Evolutionary conservation across 23 tunicate genomes (phyloP).

Genomic region (Trididemnum clinides): DNA sequence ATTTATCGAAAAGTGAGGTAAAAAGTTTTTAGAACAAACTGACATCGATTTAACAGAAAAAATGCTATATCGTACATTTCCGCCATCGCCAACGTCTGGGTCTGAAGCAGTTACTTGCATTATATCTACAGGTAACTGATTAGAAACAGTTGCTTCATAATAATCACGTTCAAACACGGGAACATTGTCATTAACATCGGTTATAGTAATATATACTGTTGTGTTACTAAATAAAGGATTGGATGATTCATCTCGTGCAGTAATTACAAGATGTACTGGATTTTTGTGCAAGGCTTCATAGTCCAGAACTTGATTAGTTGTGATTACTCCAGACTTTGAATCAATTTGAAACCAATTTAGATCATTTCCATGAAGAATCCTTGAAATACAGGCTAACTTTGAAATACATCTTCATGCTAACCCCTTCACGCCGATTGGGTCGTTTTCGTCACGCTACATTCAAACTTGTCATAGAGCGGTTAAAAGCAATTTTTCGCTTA

Average conservation of each 20-base stretch:
- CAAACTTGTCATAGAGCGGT: too few relatives aligned
- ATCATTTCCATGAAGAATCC: conserved; percentile 59
- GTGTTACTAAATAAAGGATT: conserved; percentile 29
- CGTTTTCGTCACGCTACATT: too few relatives aligned
- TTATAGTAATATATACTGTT: conserved; percentile 28
- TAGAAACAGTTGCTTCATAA: neutral
- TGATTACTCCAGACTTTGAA: conserved; percentile 51
- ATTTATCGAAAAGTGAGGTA: neutral
- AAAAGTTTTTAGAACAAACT: neutral
- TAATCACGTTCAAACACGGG: conserved; percentile 47
- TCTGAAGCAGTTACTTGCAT: conserved; percentile 52
- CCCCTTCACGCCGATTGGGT: too few relatives aligned
- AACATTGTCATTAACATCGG: conserved; percentile 77
- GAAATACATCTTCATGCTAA: too few relatives aligned
- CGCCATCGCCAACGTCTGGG: conserved; percentile 37
- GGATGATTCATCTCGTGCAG: conserved; percentile 66
- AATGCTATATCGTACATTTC: conserved; percentile 44
- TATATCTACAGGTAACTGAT: neutral
- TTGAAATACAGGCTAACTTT: too few relatives aligned
- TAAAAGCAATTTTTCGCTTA: too few relatives aligned
- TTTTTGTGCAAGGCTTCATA: conserved; percentile 24
- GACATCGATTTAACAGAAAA: neutral
- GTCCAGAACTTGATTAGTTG: conserved; percentile 32
- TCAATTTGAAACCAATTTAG: conserved; percentile 67
- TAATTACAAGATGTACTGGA: conserved; percentile 18